These are phyloP conservation scores for Callionymus lyra DNA, from an alignment of 2,113 vertebrate species.

Conservation along the genomic window DNA sequence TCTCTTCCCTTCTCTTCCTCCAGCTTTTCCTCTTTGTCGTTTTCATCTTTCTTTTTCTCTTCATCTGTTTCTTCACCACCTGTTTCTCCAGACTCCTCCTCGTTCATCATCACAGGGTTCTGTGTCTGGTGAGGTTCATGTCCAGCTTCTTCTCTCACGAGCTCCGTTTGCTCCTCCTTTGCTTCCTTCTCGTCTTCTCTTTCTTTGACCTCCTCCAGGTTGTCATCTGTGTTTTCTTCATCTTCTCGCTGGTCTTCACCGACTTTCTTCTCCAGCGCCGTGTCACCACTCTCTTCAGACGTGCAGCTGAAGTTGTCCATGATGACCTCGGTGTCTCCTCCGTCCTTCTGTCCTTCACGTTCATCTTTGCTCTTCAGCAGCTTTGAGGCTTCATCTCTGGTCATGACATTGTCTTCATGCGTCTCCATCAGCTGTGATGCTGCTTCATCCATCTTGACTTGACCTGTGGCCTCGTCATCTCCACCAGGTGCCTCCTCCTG, in stretches of 20 bases:
- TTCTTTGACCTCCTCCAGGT: neutral
- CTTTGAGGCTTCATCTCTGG: neutral
- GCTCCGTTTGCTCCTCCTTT: neutral
- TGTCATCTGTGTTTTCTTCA: neutral
- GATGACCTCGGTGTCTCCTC: neutral
- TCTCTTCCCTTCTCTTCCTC: neutral
- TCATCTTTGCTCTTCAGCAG: neutral
- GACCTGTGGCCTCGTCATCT: constrained; percentile 1
- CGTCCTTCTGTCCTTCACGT: neutral
- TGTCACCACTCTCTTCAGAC: neutral
- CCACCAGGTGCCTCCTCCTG: constrained; percentile 4
- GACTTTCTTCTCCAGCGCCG: neutral
- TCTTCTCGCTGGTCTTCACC: neutral
- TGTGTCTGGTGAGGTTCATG: too few relatives aligned
- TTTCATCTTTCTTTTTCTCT: neutral
- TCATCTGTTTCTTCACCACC: too few relatives aligned
- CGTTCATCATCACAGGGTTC: too few relatives aligned
- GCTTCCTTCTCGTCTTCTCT: neutral
- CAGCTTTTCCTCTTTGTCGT: neutral
- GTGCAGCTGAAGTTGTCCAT: neutral
- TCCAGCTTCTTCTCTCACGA: too few relatives aligned
- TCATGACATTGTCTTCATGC: constrained; percentile 2
- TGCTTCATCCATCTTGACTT: neutral
- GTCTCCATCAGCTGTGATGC: constrained; percentile 12
- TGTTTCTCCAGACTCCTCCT: too few relatives aligned